Evolutionary conservation across 2,797 vertebrate genomes (phyloP), one percentile per base, ranked within the genome.

Genomic region (Tinamus major): DNA sequence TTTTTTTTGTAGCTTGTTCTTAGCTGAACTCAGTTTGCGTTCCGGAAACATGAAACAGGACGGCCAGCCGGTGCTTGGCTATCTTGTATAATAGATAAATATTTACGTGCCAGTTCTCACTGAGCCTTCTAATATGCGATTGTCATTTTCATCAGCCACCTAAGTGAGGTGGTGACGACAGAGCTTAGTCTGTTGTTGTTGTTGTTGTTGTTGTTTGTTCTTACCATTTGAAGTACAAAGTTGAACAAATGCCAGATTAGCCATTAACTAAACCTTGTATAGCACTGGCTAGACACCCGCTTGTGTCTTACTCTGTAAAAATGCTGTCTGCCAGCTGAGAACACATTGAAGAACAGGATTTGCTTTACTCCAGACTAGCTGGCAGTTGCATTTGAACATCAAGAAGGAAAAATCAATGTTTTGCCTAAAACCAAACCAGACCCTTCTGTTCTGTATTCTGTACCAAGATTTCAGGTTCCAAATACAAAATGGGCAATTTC

Each of bases 161-260:
- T 80, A 92, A 92, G 86, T 39, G 44, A 91, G 68, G 51, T 89
- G 71, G n/a, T 85, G 79, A 91, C 82, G 82, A 61, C 2, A 84
- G 55, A 86, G 24, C 39, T 89, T 24, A 19, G 13, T 72, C 2
- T 31, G 56, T 87, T 81, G 83, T 93, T 49, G 67, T 55, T n/a
- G 21, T 71, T 71, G 13, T 79, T 78, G 75, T 56, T 68, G 53
- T 53, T 74, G 51, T 80, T 85, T 87, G 67, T 20, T 20, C 83
- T 87, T 88, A 51, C 53, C 70, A n/a, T 90, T 82, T 85, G 56
- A 88, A 94, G 68, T 46, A 37, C 42, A 27, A 1, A 10, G 75
- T 74, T 89, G 84, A 95, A 78, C 62, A 93, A 94, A 85, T 92
- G 88, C 76, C 87, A 89, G 59, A 74, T 87, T 90, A 93, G 51